Evolutionary conservation across 2,113 vertebrate genomes (phyloP).

Genomic region (Sisor rabdophorus): DNA sequence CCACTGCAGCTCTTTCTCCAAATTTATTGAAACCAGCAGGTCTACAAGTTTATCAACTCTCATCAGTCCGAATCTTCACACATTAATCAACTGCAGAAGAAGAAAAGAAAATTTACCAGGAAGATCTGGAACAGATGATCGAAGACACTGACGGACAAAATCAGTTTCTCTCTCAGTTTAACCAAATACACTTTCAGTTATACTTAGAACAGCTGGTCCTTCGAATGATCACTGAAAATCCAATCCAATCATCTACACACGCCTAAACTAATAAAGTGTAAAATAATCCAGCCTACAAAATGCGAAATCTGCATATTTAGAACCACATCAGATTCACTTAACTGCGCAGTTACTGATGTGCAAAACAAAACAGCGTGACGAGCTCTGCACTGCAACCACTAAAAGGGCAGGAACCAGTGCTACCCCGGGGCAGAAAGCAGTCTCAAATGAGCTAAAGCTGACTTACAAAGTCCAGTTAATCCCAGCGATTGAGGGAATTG

Average conservation of each 20-base stretch:
- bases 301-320: slow-evolving; percentile 40
- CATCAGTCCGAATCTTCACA: slow-evolving; percentile 31
- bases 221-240: neutral
- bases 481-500: slow-evolving; percentile 28
- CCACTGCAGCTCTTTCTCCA: slow-evolving; percentile 24
- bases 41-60: slow-evolving; percentile 24
- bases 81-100: slow-evolving; percentile 16
- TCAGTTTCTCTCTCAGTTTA: neutral
- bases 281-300: neutral
- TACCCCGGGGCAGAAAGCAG: slow-evolving; percentile 41
- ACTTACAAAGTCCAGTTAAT: slow-evolving; percentile 30
- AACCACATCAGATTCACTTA: slow-evolving; percentile 37
- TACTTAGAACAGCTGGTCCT: neutral
- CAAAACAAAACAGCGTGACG: slow-evolving; percentile 43
- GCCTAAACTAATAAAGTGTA: slow-evolving; percentile 7
- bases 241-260: slow-evolving; percentile 25
- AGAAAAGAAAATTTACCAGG: slow-evolving; percentile 12
- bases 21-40: slow-evolving; percentile 40
- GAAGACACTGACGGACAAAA: neutral
- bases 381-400: slow-evolving; percentile 42
- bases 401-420: slow-evolving; percentile 55
- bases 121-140: slow-evolving; percentile 20
- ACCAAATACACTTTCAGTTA: neutral
- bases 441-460: slow-evolving; percentile 29
- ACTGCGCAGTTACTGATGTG: slow-evolving; percentile 31